Percentiles rank a stretch among this genome's conserved stretches.
These are phyloP conservation scores for Sanderia malayensis DNA, from an alignment of 30 jellyfish, hydroid and myxozoan genomes.

Conservation along the genomic window DNA sequence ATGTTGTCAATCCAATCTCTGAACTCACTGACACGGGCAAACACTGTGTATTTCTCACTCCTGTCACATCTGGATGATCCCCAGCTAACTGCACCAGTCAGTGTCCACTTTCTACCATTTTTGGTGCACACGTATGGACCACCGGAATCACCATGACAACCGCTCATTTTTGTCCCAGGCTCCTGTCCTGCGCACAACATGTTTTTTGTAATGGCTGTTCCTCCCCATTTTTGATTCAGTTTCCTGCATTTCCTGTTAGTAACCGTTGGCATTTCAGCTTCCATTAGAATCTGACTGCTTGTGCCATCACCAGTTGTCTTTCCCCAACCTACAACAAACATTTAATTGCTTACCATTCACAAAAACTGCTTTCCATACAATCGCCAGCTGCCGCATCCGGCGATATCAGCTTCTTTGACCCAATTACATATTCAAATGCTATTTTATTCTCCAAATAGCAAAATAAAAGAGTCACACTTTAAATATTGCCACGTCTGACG, in stretches of 20 bases:
- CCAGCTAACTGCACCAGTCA: slow-evolving; percentile 59
- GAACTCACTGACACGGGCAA: slow-evolving; percentile 55
- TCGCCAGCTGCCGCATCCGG: too few relatives aligned
- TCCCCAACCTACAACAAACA: slow-evolving; percentile 52
- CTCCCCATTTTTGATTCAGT: slow-evolving; percentile 13
- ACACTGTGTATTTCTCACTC: slow-evolving; percentile 51
- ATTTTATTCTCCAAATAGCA: too few relatives aligned
- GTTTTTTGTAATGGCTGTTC: slow-evolving; percentile 19
- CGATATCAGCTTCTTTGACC: too few relatives aligned
- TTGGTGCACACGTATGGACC: slow-evolving; percentile 61
- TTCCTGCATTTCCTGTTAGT: slow-evolving; percentile 29
- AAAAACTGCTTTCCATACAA: too few relatives aligned
- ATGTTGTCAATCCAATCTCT: slow-evolving; percentile 33
- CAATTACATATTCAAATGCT: too few relatives aligned
- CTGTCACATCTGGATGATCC: slow-evolving; percentile 44
- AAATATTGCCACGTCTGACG: too few relatives aligned
- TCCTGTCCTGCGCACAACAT: slow-evolving; percentile 60
- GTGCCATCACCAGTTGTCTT: slow-evolving; percentile 27
- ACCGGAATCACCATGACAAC: slow-evolving; percentile 69
- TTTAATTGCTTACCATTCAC: neutral
- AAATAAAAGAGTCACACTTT: too few relatives aligned
- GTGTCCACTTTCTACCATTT: neutral
- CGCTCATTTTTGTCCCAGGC: slow-evolving; percentile 50
- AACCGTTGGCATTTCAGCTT: slow-evolving; percentile 54
- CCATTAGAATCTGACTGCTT: slow-evolving; percentile 30